A percentile compares a stretch with the other conserved stretches of the same genome.
phyloP scores from a whole-genome alignment of 2,113 vertebrate species.

The Corvus hawaiiensis region DNA sequence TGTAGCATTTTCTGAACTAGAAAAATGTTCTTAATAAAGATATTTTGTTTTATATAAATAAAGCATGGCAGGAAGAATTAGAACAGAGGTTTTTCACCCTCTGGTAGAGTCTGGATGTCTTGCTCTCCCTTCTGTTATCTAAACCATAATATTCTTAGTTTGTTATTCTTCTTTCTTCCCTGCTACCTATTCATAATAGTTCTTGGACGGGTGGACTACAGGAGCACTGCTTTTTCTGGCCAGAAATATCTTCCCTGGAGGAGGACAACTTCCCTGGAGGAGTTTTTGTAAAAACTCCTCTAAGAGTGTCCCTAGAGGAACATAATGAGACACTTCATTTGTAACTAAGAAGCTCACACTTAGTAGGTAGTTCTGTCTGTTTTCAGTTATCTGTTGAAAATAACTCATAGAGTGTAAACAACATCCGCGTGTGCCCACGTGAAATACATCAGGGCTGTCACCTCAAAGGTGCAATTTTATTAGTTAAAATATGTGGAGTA shows the following conservation, averaged over 20 bases:
- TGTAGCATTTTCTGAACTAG: background rate
- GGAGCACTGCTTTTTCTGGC: background rate
- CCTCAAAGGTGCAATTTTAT: background rate
- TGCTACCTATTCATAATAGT: background rate
- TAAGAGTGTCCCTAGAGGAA: background rate
- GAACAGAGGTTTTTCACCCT: background rate
- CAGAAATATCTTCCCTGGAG: background rate
- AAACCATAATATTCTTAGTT: background rate
- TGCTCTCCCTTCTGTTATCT: background rate
- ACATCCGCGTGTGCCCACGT: fast-evolving
- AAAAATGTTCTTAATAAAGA: background rate
- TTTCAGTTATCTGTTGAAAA: background rate
- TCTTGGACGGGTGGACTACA: background rate
- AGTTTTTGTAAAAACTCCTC: background rate
- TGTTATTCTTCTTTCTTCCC: background rate
- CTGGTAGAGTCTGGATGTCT: background rate
- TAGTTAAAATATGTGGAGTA: background rate
- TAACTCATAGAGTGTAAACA: background rate
- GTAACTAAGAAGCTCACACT: background rate
- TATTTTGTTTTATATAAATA: background rate
- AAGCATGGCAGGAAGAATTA: background rate
- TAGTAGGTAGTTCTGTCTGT: background rate
- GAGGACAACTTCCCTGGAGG: background rate
- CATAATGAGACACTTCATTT: background rate
- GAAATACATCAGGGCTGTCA: background rate